Conservation (phyloP, 2,113 vertebrate species). For the Tachuris rubrigastra region DNA sequence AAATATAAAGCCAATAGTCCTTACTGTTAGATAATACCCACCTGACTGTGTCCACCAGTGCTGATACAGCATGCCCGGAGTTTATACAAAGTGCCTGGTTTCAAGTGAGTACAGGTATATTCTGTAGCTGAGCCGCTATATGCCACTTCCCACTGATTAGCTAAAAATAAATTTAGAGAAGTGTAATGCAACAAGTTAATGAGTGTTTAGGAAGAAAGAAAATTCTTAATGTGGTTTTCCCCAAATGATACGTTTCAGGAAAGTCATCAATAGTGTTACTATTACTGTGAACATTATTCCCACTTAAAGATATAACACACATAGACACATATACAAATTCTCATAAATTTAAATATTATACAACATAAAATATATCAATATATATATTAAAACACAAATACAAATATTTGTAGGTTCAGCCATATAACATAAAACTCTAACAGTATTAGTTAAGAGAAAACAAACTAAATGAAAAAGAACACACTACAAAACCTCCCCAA, state of each 20-base stretch:
- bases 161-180: slow-evolving; percentile 62
- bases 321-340: background rate
- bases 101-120: slow-evolving; percentile 86
- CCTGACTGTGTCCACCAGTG: slow-evolving; percentile 95
- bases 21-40: slow-evolving; percentile 9
- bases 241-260: background rate
- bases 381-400: background rate
- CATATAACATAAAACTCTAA: background rate
- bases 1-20: rapidly evolving
- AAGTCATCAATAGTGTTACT: background rate
- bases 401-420: background rate
- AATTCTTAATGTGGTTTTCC: background rate
- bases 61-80: slow-evolving; percentile 93
- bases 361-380: background rate
- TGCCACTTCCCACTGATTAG: slow-evolving; percentile 88
- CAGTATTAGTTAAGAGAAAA: background rate
- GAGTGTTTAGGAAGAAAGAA: background rate
- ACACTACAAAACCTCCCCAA: background rate
- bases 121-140: slow-evolving; percentile 91
- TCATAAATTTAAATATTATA: background rate
- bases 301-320: background rate
- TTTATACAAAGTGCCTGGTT: slow-evolving; percentile 89
- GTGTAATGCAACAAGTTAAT: background rate
- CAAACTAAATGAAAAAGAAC: background rate
- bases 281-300: background rate